Base-by-base conservation (phyloP, 2,113 vertebrate genomes). In the Chaenogobius annularis region DNA sequence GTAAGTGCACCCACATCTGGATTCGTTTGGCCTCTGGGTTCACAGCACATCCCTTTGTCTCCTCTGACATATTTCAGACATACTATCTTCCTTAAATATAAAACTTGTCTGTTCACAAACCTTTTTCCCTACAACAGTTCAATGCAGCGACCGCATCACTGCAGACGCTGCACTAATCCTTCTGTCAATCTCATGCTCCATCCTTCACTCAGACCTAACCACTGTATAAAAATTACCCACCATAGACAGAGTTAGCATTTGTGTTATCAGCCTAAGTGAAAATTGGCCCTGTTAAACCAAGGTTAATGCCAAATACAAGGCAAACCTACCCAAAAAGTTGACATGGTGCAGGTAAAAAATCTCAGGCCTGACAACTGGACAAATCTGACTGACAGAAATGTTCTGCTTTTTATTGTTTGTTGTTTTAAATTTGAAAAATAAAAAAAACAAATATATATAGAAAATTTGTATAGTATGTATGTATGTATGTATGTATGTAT, bases 1-100 rank as follows among this genome's bases (percentile, higher is more conserved):
- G 87, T 78, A 83, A 84, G 75, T 61, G 68, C 50, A 43, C 66
- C 68, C 63, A 91, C 88, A 91, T 92, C 87, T 91, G 89, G 87
- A 87, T 89, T 80, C 76, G 86, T 85, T 90, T 87, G 84, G 89
- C 83, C 88, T 75, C 80, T 56, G 70, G 83, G 77, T 59, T 79
- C 85, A 3, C 52, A 75, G 55, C 64, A 82, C 79, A 84, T 87
- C 80, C 68, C 69, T 67, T 68, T 83, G 73, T 87, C 81, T 87
- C 72, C 75, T 19, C 71, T 74, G 70, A 69, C 71, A 37, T 75
- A 84, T 77, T 84, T 79, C 77, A 87, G 83, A 85, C 71, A 74
- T 74, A n/a, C 50, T 54, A 73, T 82, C 66, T 68, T 65, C 44
- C 62, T 44, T 44, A 43, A 62, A 78, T 50, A 46, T 23, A 66